Percentiles rank a stretch among this genome's conserved stretches.
These are phyloP conservation scores for Lordiphosa collinella DNA, from an alignment of 1,140 invertebrate species.

Conservation along the genomic window DNA sequence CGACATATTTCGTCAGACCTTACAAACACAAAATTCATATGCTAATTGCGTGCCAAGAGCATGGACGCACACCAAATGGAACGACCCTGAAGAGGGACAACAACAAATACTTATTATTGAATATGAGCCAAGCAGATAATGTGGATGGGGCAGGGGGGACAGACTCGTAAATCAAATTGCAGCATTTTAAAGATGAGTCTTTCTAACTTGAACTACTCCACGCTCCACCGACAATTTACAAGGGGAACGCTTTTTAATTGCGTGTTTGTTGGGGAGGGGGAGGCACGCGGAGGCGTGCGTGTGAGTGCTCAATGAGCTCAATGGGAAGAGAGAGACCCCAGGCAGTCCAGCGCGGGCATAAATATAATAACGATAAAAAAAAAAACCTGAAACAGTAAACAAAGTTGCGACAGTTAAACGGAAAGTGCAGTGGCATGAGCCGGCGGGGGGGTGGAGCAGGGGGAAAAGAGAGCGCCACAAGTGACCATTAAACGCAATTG, in stretches of 20 bases:
- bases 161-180: slow-evolving; percentile 49
- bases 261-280: not conserved
- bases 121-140: slow-evolving; percentile 6
- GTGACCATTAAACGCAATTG: slow-evolving; percentile 49
- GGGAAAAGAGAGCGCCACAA: slow-evolving; percentile 1
- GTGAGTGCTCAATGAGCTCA: slow-evolving; percentile 33
- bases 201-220: slow-evolving; percentile 29
- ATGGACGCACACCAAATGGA: slow-evolving; percentile 24
- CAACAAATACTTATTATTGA: slow-evolving; percentile 6
- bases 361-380: slow-evolving; percentile 15
- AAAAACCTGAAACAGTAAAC: slow-evolving; percentile 25
- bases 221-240: slow-evolving; percentile 40
- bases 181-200: slow-evolving; percentile 29
- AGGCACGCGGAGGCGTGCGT: slow-evolving; percentile 31
- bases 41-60: slow-evolving; percentile 48
- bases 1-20: slow-evolving; percentile 31
- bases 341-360: slow-evolving; percentile 24
- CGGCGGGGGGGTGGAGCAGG: not conserved
- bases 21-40: slow-evolving; percentile 39
- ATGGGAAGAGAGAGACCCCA: slow-evolving; percentile 19
- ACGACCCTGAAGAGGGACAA: slow-evolving; percentile 31
- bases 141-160: not conserved
- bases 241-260: slow-evolving; percentile 56
- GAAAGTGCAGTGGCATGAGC: slow-evolving; percentile 26
- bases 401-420: slow-evolving; percentile 49